A percentile compares a stretch with the other conserved stretches of the same genome.
These are phyloP conservation scores for Synanthedon vespiformis DNA, from an alignment of 2,888 invertebrate genomes.

Conservation along the genomic window DNA sequence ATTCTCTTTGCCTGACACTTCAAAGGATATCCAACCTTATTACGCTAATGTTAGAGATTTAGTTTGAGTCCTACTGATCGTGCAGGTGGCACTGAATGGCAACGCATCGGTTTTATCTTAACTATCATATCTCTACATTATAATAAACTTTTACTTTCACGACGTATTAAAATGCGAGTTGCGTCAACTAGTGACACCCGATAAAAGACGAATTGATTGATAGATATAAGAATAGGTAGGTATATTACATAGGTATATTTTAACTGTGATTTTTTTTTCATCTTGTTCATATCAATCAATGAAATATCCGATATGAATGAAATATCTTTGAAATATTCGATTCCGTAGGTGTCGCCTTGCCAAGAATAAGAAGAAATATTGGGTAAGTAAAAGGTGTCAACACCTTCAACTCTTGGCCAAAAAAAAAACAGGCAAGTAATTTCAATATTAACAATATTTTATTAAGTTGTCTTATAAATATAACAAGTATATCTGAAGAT, in stretches of 20 bases:
- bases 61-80: constrained; percentile 13
- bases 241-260: too few relatives aligned
- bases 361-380: too few relatives aligned
- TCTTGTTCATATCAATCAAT: too few relatives aligned
- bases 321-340: too few relatives aligned
- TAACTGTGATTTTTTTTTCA: too few relatives aligned
- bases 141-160: constrained; percentile 66
- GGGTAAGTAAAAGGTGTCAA: too few relatives aligned
- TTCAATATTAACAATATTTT: too few relatives aligned
- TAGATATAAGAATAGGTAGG: too few relatives aligned
- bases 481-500: constrained; percentile 1
- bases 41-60: constrained; percentile 9
- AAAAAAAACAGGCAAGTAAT: too few relatives aligned
- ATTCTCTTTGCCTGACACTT: constrained; percentile 32
- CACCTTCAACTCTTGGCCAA: too few relatives aligned
- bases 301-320: too few relatives aligned
- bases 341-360: too few relatives aligned
- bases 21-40: constrained; percentile 12
- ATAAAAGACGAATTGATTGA: background rate
- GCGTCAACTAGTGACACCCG: constrained; percentile 41
- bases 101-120: constrained; percentile 51
- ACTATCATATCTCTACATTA: constrained; percentile 51
- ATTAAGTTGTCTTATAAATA: background rate
- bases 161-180: constrained; percentile 50
- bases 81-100: constrained; percentile 58